Evolutionary conservation across 2,888 invertebrate genomes (phyloP).

Genomic region (Cybosia mesomella): DNA sequence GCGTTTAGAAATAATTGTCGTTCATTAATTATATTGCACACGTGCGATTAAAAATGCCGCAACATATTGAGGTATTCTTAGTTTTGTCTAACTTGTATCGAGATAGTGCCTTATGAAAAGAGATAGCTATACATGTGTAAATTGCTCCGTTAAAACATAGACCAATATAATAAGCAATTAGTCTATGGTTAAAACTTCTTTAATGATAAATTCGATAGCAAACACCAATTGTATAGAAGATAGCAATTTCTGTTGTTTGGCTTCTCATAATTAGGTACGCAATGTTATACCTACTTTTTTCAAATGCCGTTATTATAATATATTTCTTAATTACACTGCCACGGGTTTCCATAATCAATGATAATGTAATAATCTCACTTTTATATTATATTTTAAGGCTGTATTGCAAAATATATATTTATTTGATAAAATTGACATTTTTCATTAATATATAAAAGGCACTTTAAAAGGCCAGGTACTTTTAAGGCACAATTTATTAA

Average conservation of each 20-base stretch:
- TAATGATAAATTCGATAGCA: not conserved
- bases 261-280: not conserved
- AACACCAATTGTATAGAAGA: no score
- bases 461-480: conserved; percentile 64
- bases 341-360: not conserved
- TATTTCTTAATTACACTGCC: conserved; percentile 10
- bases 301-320: not conserved
- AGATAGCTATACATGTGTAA: not conserved
- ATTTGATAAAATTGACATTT: conserved; percentile 43
- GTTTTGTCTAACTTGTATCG: not conserved
- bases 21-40: not conserved
- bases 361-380: conserved; percentile 15
- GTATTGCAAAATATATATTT: conserved; percentile 18
- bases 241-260: not conserved
- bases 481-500: conserved; percentile 64
- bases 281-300: not conserved
- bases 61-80: not conserved
- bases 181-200: not conserved
- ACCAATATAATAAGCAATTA: no score
- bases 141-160: not conserved
- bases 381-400: conserved; percentile 25
- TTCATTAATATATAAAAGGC: conserved; percentile 55
- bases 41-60: not conserved
- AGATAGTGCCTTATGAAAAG: not conserved
- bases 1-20: not conserved